Percentiles rank a stretch among this genome's conserved stretches.
Conservation (phyloP, 92 coral and sea anemone species). For the Isaurus tuberculatus region DNA sequence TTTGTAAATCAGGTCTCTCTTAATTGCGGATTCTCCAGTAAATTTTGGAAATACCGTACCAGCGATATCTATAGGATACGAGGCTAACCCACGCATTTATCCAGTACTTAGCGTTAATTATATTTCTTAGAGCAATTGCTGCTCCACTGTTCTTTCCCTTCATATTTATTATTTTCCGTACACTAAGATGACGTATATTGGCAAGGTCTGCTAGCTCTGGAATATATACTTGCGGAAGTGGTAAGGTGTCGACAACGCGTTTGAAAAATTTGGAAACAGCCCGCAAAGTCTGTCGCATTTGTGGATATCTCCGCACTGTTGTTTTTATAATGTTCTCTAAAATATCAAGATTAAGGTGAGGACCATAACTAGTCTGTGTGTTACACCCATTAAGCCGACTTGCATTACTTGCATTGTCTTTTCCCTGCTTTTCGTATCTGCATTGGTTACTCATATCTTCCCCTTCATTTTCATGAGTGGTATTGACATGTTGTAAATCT, state of each 20-base stretch:
- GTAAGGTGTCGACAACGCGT: constrained; percentile 47
- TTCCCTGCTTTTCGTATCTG: too few species aligned
- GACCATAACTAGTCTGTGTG: not conserved
- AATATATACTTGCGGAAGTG: constrained; percentile 48
- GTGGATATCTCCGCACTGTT: constrained; percentile 42
- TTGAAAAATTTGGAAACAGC: constrained; percentile 60
- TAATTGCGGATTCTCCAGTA: constrained; percentile 50
- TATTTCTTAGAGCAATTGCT: constrained; percentile 26
- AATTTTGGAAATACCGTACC: not conserved
- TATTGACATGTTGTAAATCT: too few species aligned
- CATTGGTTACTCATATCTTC: too few species aligned
- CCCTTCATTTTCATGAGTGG: too few species aligned
- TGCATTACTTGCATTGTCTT: too few species aligned
- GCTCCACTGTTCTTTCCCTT: constrained; percentile 55
- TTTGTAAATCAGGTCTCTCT: too few species aligned
- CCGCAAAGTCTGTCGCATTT: constrained; percentile 56
- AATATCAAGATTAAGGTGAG: not conserved
- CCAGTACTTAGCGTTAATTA: constrained; percentile 54
- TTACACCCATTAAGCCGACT: not conserved
- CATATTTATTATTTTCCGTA: constrained; percentile 38
- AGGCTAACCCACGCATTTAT: constrained; percentile 45
- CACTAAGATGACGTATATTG: constrained; percentile 49
- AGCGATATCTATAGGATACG: constrained; percentile 31
- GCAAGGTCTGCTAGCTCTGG: constrained; percentile 47
- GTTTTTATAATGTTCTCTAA: constrained; percentile 56